A percentile compares a stretch with the other conserved stretches of the same genome.
Evolutionary conservation across 2,888 invertebrate genomes (phyloP).

Genomic region (Zygaena filipendulae): DNA sequence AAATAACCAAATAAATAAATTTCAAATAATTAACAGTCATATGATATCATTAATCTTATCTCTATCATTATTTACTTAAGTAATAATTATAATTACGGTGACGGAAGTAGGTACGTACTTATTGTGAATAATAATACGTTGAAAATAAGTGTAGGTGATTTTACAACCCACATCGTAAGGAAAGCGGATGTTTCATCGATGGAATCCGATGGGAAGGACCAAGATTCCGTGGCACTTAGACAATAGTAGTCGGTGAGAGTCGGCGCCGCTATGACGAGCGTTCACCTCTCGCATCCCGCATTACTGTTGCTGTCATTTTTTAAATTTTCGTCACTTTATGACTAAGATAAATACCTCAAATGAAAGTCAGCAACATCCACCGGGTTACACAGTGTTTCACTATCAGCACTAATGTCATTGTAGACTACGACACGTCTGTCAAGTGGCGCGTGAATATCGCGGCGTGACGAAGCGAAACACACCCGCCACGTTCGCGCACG

Average conservation of each 20-base stretch:
- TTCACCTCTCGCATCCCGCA: conserved; percentile 61
- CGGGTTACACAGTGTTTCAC: conserved; percentile 45
- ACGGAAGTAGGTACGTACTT: no score
- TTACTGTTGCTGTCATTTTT: conserved; percentile 35
- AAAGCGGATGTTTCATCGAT: conserved; percentile 50
- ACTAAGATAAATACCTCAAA: no score
- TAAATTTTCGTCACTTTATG: conserved; percentile 18
- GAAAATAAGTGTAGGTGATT: no score
- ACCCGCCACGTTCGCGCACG: conserved; percentile 46
- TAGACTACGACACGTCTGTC: conserved; percentile 52
- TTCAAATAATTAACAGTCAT: no score
- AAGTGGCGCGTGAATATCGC: conserved; percentile 56
- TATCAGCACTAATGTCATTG: conserved; percentile 36
- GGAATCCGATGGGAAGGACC: conserved; percentile 65
- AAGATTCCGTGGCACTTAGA: conserved; percentile 66
- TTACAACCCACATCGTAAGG: no score
- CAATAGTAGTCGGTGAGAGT: conserved; percentile 65
- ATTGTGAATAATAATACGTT: no score
- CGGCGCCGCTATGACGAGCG: conserved; percentile 64
- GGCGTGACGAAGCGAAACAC: conserved; percentile 28
- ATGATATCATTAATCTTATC: no score
- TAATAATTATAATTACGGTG: no score
- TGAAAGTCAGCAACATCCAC: conserved; percentile 42
- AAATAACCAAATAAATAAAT: no score
- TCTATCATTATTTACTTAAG: no score